Conservation (phyloP, 2,797 vertebrate genomes). For the Sebastes paucispinis region DNA sequence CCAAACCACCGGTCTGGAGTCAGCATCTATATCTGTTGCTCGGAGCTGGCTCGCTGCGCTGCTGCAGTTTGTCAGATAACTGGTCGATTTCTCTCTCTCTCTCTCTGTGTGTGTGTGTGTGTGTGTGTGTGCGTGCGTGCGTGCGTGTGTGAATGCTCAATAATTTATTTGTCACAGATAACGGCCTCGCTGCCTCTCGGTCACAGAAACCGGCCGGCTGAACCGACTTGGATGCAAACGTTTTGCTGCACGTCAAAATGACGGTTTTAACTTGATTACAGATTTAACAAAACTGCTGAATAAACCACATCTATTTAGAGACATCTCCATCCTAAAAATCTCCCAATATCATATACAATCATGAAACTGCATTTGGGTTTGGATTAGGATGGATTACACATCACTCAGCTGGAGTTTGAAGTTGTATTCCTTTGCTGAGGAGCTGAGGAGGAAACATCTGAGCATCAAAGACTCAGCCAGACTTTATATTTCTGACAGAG, state of each 20-base stretch:
- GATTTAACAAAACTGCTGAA: neutral
- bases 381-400: neutral
- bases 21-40: neutral
- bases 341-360: too few relatives aligned
- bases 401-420: neutral
- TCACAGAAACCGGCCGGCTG: neutral
- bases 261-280: neutral
- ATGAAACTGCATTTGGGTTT: neutral
- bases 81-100: neutral
- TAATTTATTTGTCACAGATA: constrained; percentile 11
- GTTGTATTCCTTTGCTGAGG: neutral
- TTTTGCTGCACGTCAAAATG: neutral
- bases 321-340: neutral
- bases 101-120: too few relatives aligned
- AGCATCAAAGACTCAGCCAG: neutral
- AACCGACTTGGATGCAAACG: neutral
- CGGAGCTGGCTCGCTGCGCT: neutral
- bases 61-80: constrained; percentile 4
- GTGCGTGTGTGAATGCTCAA: constrained; percentile 2
- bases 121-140: neutral
- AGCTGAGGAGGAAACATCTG: neutral
- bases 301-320: neutral
- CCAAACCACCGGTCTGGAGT: neutral
- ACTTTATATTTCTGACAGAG: neutral
- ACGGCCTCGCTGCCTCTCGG: neutral